Evolutionary conservation across 92 coral and sea anemone species (phyloP).

Genomic region (Umimayanthus kanabou): DNA sequence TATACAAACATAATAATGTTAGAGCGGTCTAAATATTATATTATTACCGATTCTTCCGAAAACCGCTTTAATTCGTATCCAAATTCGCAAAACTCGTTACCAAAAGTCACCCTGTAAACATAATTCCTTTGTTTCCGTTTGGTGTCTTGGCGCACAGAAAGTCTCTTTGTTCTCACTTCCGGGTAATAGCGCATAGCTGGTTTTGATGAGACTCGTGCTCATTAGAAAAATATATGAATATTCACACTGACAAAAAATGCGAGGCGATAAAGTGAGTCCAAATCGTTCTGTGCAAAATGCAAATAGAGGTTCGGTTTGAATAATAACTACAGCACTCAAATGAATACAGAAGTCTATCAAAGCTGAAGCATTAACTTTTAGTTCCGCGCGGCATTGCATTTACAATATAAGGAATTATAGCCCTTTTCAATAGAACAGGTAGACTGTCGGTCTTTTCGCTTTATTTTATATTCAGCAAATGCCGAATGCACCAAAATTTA

Average conservation of each 20-base stretch:
- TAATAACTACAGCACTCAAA: neutral
- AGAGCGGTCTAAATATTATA: neutral
- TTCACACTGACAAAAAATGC: neutral
- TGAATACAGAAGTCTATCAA: too few species aligned
- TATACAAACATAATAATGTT: neutral
- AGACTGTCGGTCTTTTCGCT: too few species aligned
- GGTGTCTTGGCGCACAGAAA: slow-evolving; percentile 16
- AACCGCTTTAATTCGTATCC: neutral
- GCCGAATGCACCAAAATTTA: too few species aligned
- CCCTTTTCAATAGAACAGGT: too few species aligned
- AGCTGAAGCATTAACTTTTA: too few species aligned
- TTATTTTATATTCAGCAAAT: too few species aligned
- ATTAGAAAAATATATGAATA: neutral
- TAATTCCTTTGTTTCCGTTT: slow-evolving; percentile 40
- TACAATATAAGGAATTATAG: too few species aligned
- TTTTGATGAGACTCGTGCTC: slow-evolving; percentile 24
- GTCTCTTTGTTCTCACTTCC: slow-evolving; percentile 26
- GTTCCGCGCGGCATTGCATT: too few species aligned
- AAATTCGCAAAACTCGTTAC: neutral
- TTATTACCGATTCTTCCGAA: neutral
- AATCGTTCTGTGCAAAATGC: too few species aligned
- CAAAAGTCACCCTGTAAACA: slow-evolving; percentile 36
- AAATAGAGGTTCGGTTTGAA: too few species aligned
- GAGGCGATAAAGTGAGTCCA: slow-evolving; percentile 43
- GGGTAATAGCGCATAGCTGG: neutral